Evolutionary conservation across 2,113 vertebrate species (phyloP).

Genomic region (Chelonoidis abingdonii): DNA sequence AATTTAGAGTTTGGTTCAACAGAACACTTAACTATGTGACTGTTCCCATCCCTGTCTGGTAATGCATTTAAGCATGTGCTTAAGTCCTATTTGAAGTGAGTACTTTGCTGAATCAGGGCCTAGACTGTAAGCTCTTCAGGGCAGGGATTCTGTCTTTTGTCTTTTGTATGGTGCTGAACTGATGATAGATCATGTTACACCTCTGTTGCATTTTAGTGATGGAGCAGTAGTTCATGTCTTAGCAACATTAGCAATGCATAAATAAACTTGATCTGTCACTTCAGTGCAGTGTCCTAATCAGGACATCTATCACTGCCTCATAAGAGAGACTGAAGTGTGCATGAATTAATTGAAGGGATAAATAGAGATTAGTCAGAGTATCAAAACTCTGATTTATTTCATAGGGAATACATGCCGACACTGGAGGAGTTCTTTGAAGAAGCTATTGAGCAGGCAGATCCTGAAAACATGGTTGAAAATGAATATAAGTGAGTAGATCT

Average conservation of each 20-base stretch:
- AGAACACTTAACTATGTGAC: too few relatives aligned
- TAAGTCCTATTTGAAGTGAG: neutral
- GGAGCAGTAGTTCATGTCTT: neutral
- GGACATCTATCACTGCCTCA: neutral
- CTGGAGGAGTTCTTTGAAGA: slow-evolving; percentile 98
- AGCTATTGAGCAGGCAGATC: slow-evolving; percentile 98
- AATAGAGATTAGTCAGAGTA: neutral
- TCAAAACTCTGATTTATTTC: slow-evolving; percentile 12
- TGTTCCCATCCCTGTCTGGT: too few relatives aligned
- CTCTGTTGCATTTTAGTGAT: neutral
- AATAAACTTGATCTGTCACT: neutral
- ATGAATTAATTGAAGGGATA: neutral
- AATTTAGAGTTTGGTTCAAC: too few relatives aligned
- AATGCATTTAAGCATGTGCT: neutral
- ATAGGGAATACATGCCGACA: slow-evolving; percentile 96
- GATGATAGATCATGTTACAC: neutral
- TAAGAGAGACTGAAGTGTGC: neutral
- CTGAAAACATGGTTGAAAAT: slow-evolving; percentile 97
- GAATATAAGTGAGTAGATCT: slow-evolving; percentile 91
- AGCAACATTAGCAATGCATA: neutral
- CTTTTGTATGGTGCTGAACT: neutral
- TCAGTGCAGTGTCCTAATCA: too few relatives aligned
- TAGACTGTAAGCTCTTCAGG: neutral
- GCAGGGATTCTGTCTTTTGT: neutral
- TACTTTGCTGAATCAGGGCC: neutral